Base-by-base conservation (phyloP, 2,797 vertebrate genomes). In the Centroberyx gerrardi region DNA sequence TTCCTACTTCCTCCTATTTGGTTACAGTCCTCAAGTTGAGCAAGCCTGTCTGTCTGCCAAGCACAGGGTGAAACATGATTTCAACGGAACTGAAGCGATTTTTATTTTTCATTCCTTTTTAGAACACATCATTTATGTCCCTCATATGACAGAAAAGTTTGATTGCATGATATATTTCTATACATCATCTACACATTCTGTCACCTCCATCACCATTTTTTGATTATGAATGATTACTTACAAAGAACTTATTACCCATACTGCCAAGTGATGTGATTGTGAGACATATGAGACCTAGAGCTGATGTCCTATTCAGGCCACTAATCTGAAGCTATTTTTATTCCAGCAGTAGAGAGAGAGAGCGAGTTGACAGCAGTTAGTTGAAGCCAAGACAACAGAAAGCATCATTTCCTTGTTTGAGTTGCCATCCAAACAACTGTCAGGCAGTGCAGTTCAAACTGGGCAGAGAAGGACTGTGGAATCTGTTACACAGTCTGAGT, bases 21-120 rank as follows among this genome's bases (percentile, higher is more conserved):
- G 46, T 64, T 76, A 74, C 62, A 71, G 15, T 65, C 61, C 52
- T 62, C 44, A 9, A 13, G 17, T 61, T 55, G 10, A 66, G 40
- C 18, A 8, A 4, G 14, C 5, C 0, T 13, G 3, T 55, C 29
- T 75, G 17, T 51, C 59, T 22, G 31, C 69, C 44, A 70, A 77
- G 56, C 31, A 62, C 8, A 38, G n/a, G 28, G n/a, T 54, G 22
- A 33, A 56, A 33, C 2, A 17, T 17, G 2, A 17, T 48, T 2
- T 1, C 22, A 62, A 70, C 7, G 55, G 36, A 49, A 48, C 13
- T 38, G n/a, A 13, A 29, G 22, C 4, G n/a, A 27, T 44, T 17
- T 40, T 51, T 2, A 5, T 61, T 38, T 10, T 22, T 22, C 22
- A 29, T 59, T 61, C 1, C n/a, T 9, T 49, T 17, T 42, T 36